These are phyloP conservation scores for Gadus macrocephalus DNA, from an alignment of 2,113 vertebrate genomes.

Conservation along the genomic window DNA sequence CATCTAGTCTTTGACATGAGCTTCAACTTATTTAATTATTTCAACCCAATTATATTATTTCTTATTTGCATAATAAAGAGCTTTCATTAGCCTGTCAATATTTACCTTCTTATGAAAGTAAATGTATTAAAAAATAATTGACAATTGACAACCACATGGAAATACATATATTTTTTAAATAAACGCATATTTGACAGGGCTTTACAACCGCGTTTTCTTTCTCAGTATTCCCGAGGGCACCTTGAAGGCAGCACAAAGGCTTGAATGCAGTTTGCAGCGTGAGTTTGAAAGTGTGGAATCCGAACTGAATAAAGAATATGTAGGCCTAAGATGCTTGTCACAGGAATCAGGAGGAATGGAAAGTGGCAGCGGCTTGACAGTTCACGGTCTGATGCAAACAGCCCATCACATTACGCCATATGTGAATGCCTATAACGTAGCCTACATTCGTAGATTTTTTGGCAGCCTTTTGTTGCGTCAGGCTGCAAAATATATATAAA, in stretches of 20 bases:
- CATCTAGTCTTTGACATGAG: too few species aligned
- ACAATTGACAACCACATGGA: too few species aligned
- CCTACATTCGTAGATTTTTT: conserved; percentile 45
- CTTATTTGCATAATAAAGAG: not conserved
- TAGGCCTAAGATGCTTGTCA: conserved; percentile 33
- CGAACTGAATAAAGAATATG: conserved; percentile 47
- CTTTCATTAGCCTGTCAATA: not conserved
- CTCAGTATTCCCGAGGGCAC: too few species aligned
- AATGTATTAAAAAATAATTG: too few species aligned
- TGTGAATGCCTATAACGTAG: conserved; percentile 25
- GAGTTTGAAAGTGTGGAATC: conserved; percentile 25
- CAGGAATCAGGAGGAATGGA: conserved; percentile 50
- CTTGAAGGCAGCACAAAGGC: not conserved
- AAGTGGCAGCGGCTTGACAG: conserved; percentile 58
- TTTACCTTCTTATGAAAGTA: not conserved
- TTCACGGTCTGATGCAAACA: conserved; percentile 55
- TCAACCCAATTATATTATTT: too few species aligned
- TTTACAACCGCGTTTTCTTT: too few species aligned
- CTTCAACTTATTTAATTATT: too few species aligned
- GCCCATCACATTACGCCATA: conserved; percentile 50
- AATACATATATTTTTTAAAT: too few species aligned
- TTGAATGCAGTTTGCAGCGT: conserved; percentile 41
- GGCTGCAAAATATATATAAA: conserved; percentile 1
- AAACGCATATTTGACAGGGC: too few species aligned
- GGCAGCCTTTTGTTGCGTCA: conserved; percentile 25